Evolutionary conservation across 2,888 invertebrate genomes (phyloP).

Genomic region (Clistopyga incitator): DNA sequence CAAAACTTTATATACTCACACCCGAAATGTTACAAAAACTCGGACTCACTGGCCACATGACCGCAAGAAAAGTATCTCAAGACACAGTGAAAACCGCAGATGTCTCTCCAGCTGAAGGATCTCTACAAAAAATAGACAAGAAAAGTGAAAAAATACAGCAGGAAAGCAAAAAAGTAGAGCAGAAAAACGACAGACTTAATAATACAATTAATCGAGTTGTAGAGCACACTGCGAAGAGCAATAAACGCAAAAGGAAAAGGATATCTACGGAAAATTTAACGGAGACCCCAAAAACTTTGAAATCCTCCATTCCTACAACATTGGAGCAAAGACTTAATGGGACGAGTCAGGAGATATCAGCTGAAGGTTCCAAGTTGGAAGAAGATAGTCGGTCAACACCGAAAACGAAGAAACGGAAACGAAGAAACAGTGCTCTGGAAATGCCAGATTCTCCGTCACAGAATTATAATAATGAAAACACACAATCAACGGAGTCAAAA

Average conservation of each 20-base stretch:
- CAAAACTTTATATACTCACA: constrained; percentile 63
- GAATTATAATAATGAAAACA: not conserved
- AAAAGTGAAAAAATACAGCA: too few relatives aligned
- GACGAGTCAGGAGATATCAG: not conserved
- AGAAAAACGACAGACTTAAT: not conserved
- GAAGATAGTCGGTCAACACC: constrained; percentile 7
- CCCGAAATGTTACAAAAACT: constrained; percentile 64
- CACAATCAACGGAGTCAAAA: not conserved
- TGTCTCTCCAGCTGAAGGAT: not conserved
- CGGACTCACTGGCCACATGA: constrained; percentile 45
- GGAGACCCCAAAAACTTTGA: not conserved
- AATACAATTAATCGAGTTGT: not conserved
- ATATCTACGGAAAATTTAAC: not conserved
- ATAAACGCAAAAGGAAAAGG: constrained; percentile 23
- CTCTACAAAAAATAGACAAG: not conserved
- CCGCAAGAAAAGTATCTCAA: not conserved
- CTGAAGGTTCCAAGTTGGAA: not conserved
- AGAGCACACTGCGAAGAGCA: not conserved
- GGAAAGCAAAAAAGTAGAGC: not conserved
- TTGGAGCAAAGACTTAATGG: constrained; percentile 22
- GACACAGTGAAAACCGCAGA: not conserved
- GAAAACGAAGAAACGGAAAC: constrained; percentile 36
- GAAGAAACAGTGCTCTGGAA: constrained; percentile 4
- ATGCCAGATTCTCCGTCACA: too few relatives aligned
- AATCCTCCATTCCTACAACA: constrained; percentile 1